These are phyloP conservation scores for Bombus consobrinus DNA, from an alignment of 1,140 invertebrate species.

Conservation along the genomic window DNA sequence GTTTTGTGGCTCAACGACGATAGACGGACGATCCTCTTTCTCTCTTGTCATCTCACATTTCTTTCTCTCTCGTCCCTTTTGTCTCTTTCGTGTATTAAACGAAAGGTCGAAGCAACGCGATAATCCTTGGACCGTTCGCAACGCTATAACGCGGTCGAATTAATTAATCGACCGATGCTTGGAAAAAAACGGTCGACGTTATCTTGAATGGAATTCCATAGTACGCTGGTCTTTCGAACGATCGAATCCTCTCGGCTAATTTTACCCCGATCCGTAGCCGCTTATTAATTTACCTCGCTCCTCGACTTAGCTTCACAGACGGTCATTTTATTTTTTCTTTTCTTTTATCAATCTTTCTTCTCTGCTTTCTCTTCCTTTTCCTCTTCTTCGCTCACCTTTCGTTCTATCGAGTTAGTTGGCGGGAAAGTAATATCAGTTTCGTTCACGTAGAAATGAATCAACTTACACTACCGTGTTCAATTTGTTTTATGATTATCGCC, in stretches of 20 bases:
- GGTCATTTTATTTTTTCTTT: neutral
- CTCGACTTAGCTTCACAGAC: neutral
- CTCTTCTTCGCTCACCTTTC: neutral
- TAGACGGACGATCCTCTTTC: slow-evolving; percentile 5
- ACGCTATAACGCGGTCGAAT: slow-evolving; percentile 20
- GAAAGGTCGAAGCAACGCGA: slow-evolving; percentile 1
- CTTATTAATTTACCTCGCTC: slow-evolving; percentile 34
- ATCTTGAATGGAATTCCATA: slow-evolving; percentile 8
- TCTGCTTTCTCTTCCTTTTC: neutral
- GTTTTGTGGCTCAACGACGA: slow-evolving; percentile 30
- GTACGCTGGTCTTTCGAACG: neutral
- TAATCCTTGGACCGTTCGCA: slow-evolving; percentile 15
- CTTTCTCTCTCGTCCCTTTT: neutral
- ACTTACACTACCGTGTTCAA: too few species aligned
- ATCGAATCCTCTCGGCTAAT: slow-evolving; percentile 27
- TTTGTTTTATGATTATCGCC: too few species aligned
- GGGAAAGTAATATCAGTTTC: too few species aligned
- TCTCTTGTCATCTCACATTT: too few species aligned
- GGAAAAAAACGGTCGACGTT: neutral
- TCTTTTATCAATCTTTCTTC: neutral
- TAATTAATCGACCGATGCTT: slow-evolving; percentile 15
- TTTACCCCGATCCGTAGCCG: neutral
- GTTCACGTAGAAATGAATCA: too few species aligned
- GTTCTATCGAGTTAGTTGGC: neutral
- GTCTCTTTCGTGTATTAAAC: neutral